These are phyloP conservation scores for Strigops habroptila DNA, from an alignment of 2,113 vertebrate species.

Conservation along the genomic window DNA sequence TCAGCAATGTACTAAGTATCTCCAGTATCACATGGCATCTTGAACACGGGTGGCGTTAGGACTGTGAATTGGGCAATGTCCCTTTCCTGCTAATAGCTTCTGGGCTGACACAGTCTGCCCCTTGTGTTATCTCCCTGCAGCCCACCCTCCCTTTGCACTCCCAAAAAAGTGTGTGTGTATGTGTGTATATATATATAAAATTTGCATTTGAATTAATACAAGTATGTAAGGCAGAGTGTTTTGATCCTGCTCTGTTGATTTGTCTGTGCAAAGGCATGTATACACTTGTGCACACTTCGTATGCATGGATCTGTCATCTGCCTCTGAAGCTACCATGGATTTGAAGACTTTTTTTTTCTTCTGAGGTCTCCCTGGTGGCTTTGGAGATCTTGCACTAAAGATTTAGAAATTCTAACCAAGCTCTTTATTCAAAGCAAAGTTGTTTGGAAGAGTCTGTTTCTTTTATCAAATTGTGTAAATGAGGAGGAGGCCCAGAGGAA, in stretches of 20 bases:
- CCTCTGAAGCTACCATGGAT: not conserved
- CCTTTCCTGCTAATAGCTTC: not conserved
- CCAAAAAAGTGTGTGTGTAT: rapidly evolving
- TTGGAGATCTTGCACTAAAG: not conserved
- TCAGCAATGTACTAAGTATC: not conserved
- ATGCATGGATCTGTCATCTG: not conserved
- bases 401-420: not conserved
- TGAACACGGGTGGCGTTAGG: not conserved
- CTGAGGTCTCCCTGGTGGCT: not conserved
- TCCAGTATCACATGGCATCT: not conserved
- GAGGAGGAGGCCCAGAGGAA: not conserved
- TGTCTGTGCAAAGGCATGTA: not conserved
- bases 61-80: not conserved
- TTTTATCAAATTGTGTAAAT: not conserved
- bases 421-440: not conserved
- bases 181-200: no score
- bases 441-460: not conserved
- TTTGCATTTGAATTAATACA: not conserved
- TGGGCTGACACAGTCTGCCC: not conserved
- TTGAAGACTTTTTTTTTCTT: not conserved
- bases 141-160: not conserved
- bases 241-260: not conserved
- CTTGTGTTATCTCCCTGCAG: not conserved
- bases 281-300: not conserved
- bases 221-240: not conserved